A percentile compares a stretch with the other conserved stretches of the same genome.
phyloP scores from a whole-genome alignment of 2,113 vertebrate species.

The Pterocles orientalis region DNA sequence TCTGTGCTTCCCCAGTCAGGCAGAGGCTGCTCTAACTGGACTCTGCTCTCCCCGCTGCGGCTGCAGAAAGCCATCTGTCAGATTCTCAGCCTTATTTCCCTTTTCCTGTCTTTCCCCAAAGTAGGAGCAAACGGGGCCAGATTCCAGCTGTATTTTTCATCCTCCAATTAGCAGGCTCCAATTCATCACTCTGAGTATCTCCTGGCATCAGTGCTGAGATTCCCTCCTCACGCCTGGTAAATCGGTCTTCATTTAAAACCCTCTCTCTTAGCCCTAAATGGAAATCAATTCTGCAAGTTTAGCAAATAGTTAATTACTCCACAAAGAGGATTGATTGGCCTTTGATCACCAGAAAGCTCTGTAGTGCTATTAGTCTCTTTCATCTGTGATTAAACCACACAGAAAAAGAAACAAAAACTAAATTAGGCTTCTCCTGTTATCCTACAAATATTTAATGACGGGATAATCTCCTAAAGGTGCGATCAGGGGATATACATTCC shows the following conservation, averaged over 20 bases:
- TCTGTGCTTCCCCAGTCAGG: background rate
- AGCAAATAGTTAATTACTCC: constrained; percentile 94
- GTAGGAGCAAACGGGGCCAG: constrained; percentile 71
- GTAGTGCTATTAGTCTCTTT: constrained; percentile 87
- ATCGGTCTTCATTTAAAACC: constrained; percentile 90
- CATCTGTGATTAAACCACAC: constrained; percentile 87
- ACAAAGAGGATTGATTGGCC: constrained; percentile 88
- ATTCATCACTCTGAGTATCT: constrained; percentile 84
- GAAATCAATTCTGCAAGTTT: constrained; percentile 93
- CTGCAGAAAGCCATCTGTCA: constrained; percentile 51
- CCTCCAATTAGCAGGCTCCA: constrained; percentile 81
- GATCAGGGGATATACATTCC: constrained; percentile 73
- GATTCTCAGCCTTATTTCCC: constrained; percentile 36
- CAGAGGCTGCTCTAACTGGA: background rate
- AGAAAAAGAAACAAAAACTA: constrained; percentile 89
- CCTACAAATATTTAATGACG: constrained; percentile 87
- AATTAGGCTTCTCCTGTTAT: constrained; percentile 87
- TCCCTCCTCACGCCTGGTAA: constrained; percentile 80
- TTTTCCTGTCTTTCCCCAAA: constrained; percentile 67
- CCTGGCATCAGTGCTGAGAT: constrained; percentile 81
- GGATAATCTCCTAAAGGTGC: constrained; percentile 84
- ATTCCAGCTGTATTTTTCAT: constrained; percentile 78
- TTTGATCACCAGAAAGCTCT: constrained; percentile 84
- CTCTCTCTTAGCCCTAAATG: constrained; percentile 88
- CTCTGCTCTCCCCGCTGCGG: background rate